These are phyloP conservation scores for Penaeus japonicus DNA, from an alignment of 1,140 invertebrate genomes.

Conservation along the genomic window DNA sequence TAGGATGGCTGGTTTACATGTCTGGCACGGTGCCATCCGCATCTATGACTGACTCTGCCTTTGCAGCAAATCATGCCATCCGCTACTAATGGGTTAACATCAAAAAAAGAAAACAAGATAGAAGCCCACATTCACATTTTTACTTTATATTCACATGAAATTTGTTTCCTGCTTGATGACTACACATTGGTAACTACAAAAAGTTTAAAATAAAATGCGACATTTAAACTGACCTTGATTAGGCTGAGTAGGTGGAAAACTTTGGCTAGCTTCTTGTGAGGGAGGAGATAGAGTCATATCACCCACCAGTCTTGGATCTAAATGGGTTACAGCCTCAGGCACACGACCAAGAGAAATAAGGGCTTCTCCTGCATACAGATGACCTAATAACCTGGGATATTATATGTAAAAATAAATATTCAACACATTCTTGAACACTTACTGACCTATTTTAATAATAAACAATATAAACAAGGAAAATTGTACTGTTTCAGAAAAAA, in stretches of 20 bases:
- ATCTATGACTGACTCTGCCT: too few species aligned
- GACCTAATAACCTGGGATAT: constrained; percentile 75
- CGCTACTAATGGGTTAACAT: too few species aligned
- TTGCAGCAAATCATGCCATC: too few species aligned
- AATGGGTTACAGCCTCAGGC: constrained; percentile 81
- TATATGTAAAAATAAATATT: not conserved
- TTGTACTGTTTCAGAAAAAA: not conserved
- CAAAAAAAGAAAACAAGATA: too few species aligned
- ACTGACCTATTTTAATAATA: not conserved
- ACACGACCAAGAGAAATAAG: constrained; percentile 84
- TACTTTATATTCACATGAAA: too few species aligned
- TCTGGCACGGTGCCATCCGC: too few species aligned
- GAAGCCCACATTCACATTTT: too few species aligned
- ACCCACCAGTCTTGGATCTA: constrained; percentile 80
- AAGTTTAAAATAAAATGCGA: not conserved
- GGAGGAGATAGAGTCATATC: constrained; percentile 68
- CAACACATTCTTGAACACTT: not conserved
- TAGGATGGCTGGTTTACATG: too few species aligned
- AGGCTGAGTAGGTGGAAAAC: not conserved
- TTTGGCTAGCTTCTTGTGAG: constrained; percentile 45
- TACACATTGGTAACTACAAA: too few species aligned
- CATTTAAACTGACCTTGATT: not conserved
- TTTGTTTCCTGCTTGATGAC: too few species aligned
- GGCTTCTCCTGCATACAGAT: constrained; percentile 89
- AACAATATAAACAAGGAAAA: not conserved